Evolutionary conservation across 30 jellyfish, hydroid and myxozoan genomes (phyloP).

Genomic region (Cassiopea andromeda): DNA sequence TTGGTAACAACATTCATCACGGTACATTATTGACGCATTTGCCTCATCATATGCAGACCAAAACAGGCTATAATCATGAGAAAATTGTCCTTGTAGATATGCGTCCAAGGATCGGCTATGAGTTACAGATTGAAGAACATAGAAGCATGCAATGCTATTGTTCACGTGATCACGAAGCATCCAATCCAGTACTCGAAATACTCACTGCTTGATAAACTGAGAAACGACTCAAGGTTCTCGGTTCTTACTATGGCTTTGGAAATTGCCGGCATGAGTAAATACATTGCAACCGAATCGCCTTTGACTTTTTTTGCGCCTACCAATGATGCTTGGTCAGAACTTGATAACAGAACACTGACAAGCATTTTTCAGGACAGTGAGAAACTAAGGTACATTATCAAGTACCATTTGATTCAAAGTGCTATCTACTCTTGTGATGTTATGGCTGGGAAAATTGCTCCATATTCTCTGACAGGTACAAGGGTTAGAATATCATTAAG

Average conservation of each 20-base stretch:
- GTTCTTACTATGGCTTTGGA: conserved; percentile 33
- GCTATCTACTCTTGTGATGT: conserved; percentile 16
- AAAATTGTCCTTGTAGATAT: conserved; percentile 8
- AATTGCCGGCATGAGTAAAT: neutral
- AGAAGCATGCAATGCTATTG: conserved; percentile 21
- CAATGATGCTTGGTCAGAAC: conserved; percentile 45
- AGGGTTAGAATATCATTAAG: conserved; percentile 27
- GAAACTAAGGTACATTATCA: neutral
- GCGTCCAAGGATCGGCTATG: conserved; percentile 8
- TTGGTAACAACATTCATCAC: neutral
- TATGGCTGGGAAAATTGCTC: neutral
- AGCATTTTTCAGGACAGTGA: neutral
- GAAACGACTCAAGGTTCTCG: conserved; percentile 26
- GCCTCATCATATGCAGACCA: no score
- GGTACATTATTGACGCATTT: no score
- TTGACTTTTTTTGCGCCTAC: conserved; percentile 43
- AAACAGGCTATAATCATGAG: no score
- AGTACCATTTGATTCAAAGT: conserved; percentile 31
- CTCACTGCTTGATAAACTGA: conserved; percentile 7
- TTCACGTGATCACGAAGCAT: conserved; percentile 22
- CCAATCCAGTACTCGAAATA: conserved; percentile 1
- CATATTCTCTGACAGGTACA: conserved; percentile 26
- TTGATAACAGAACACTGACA: conserved; percentile 33
- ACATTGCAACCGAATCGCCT: conserved; percentile 14
- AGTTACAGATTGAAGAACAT: conserved; percentile 17